These are phyloP conservation scores for Danio kyathit DNA, from an alignment of 2,797 vertebrate species.

Conservation along the genomic window DNA sequence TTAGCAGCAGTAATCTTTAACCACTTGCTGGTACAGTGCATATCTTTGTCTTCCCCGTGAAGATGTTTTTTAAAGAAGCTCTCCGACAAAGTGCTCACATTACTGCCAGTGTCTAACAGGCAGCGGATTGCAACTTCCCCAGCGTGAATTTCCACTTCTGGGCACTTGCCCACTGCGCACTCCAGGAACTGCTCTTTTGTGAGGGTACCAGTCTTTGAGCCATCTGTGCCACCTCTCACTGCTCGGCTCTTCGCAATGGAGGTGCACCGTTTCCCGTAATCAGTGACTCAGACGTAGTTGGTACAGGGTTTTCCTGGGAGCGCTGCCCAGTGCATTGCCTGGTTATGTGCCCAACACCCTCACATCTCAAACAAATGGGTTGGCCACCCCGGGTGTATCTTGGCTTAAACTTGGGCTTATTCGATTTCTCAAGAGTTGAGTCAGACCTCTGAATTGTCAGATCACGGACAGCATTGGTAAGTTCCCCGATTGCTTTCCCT, in stretches of 20 bases:
- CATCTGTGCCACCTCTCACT: not conserved
- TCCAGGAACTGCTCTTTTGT: no score
- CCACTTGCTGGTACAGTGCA: not conserved
- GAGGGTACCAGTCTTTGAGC: not conserved
- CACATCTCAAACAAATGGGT: not conserved
- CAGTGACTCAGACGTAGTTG: not conserved
- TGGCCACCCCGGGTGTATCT: not conserved
- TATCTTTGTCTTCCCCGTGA: not conserved
- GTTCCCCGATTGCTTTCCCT: not conserved
- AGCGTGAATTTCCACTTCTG: not conserved
- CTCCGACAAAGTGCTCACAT: not conserved
- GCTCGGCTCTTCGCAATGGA: constrained; percentile 4
- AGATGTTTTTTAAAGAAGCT: not conserved
- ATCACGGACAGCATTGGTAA: not conserved
- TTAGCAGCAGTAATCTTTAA: not conserved
- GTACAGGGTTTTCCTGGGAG: no score
- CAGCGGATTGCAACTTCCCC: not conserved
- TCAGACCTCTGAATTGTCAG: not conserved
- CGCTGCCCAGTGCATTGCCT: not conserved
- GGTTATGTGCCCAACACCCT: not conserved
- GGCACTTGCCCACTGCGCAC: no score
- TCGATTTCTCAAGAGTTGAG: not conserved
- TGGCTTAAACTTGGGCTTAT: not conserved
- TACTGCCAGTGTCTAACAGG: not conserved
- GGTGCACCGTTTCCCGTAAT: not conserved